Percentiles rank a stretch among this genome's conserved stretches.
Conservation (phyloP, 2,113 vertebrate genomes). For the Neoarius graeffei region DNA sequence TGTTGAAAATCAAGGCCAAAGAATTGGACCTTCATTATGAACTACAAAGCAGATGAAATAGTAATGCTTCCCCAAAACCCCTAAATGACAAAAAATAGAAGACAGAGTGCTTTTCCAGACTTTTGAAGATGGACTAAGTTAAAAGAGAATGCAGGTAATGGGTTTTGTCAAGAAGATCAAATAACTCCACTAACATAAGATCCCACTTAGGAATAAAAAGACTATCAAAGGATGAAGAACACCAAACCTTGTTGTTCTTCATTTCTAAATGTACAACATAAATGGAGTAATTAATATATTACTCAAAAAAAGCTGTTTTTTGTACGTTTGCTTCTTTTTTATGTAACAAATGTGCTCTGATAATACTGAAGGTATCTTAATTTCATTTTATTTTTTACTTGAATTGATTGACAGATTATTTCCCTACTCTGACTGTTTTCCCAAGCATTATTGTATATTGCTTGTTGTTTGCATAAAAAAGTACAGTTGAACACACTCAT, state of each 20-base stretch:
- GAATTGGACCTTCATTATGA: background rate
- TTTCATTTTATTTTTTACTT: no score
- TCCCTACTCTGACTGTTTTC: no score
- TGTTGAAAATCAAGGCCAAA: background rate
- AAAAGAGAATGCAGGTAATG: background rate
- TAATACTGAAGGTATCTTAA: no score
- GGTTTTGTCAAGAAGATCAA: constrained; percentile 6
- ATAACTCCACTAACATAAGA: constrained; percentile 3
- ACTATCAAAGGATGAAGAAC: background rate
- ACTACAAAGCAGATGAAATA: background rate
- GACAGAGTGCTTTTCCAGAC: background rate
- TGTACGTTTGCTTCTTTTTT: no score
- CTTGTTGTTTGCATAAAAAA: no score
- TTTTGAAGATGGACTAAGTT: constrained; percentile 7
- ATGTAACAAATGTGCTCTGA: no score
- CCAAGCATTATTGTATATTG: no score
- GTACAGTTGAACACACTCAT: no score
- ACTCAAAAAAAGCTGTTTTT: background rate
- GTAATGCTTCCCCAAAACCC: background rate
- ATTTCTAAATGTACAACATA: background rate
- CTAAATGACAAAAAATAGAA: background rate
- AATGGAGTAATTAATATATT: background rate
- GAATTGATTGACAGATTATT: no score
- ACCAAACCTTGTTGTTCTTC: background rate
- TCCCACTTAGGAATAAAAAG: constrained; percentile 6